A percentile compares a stretch with the other conserved stretches of the same genome.
These are phyloP conservation scores for Papilio dardanus DNA, from an alignment of 1,140 invertebrate species.

Conservation along the genomic window DNA sequence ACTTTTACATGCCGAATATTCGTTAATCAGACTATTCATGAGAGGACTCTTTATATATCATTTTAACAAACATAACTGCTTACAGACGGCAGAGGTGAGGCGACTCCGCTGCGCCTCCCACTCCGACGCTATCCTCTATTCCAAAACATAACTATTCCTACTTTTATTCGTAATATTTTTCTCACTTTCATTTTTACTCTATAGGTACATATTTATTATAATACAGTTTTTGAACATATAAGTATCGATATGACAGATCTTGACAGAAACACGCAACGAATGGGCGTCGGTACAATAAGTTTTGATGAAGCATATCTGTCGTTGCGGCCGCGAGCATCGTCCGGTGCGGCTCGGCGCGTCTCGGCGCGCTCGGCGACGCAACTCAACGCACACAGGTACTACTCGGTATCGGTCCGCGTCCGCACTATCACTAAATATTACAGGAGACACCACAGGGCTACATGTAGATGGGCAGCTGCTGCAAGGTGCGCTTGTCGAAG, in stretches of 20 bases:
- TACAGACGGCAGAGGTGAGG: conserved; percentile 78
- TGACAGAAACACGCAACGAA: conserved; percentile 79
- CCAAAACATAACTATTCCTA: conserved; percentile 80
- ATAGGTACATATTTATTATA: conserved; percentile 81
- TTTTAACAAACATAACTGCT: conserved; percentile 81
- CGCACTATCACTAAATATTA: conserved; percentile 72
- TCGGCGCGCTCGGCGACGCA: too few species aligned
- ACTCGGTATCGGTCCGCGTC: conserved; percentile 72
- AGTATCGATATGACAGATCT: conserved; percentile 80
- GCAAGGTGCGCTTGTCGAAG: conserved; percentile 77
- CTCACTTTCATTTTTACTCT: conserved; percentile 82
- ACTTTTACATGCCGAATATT: conserved; percentile 82
- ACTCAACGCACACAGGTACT: conserved; percentile 73
- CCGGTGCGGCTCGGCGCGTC: conserved; percentile 50
- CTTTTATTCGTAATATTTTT: conserved; percentile 81
- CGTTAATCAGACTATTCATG: conserved; percentile 82
- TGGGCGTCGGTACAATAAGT: conserved; percentile 78
- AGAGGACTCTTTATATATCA: conserved; percentile 82
- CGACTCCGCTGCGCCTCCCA: conserved; percentile 64
- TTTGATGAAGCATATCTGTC: conserved; percentile 73
- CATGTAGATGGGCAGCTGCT: conserved; percentile 80
- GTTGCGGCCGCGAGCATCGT: conserved; percentile 74
- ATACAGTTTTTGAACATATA: conserved; percentile 82
- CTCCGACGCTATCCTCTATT: conserved; percentile 59
- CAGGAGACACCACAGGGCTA: conserved; percentile 77